These are phyloP conservation scores for Carcina quercana DNA, from an alignment of 2,888 invertebrate genomes.

Conservation along the genomic window DNA sequence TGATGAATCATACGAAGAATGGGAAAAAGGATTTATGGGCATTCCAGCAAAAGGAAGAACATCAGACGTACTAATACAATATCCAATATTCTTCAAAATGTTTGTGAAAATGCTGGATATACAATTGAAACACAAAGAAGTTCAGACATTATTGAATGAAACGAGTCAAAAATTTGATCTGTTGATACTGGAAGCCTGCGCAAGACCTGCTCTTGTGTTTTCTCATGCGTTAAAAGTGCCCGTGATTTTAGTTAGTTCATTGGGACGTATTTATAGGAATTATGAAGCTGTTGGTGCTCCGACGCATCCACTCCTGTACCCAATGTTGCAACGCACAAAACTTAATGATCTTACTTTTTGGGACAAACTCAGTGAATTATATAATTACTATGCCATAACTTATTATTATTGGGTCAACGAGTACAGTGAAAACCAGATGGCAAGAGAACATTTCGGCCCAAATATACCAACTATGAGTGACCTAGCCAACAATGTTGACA, in stretches of 20 bases:
- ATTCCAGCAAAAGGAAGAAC: slow-evolving; percentile 8
- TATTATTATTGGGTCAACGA: not conserved
- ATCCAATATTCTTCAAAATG: slow-evolving; percentile 8
- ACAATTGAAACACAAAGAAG: slow-evolving; percentile 20
- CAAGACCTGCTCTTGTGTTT: slow-evolving; percentile 18
- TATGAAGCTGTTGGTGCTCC: slow-evolving; percentile 21
- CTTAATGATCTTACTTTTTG: slow-evolving; percentile 21
- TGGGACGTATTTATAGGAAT: slow-evolving; percentile 17
- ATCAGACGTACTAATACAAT: slow-evolving; percentile 12
- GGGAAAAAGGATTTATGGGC: not conserved
- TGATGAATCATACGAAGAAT: not conserved
- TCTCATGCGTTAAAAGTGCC: slow-evolving; percentile 29
- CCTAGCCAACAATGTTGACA: slow-evolving; percentile 31
- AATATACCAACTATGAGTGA: slow-evolving; percentile 21
- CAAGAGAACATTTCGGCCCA: slow-evolving; percentile 21
- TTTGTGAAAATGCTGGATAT: not conserved
- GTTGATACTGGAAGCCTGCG: slow-evolving; percentile 26
- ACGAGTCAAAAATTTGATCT: slow-evolving; percentile 28
- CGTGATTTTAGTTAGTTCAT: slow-evolving; percentile 28
- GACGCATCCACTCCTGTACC: slow-evolving; percentile 22
- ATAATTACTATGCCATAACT: slow-evolving; percentile 9
- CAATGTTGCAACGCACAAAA: slow-evolving; percentile 16
- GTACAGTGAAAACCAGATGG: slow-evolving; percentile 10
- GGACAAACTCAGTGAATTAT: slow-evolving; percentile 25
- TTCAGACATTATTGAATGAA: slow-evolving; percentile 21